Conservation (phyloP, 1,140 invertebrate genomes). For the Asobara japonica region DNA sequence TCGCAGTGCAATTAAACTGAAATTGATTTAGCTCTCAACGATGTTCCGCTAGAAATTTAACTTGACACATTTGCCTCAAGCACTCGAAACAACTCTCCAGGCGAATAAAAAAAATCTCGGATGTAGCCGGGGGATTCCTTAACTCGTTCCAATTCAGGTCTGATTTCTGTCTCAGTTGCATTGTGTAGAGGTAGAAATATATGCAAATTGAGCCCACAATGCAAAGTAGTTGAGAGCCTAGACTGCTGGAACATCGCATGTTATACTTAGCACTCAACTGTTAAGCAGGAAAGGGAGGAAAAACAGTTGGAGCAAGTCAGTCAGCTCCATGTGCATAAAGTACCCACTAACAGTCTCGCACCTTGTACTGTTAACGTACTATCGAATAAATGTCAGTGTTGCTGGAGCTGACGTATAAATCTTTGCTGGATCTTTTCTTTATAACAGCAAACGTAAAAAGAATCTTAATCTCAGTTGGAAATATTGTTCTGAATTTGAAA, state of each 20-base stretch:
- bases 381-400: neutral
- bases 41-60: neutral
- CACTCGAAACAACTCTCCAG: neutral
- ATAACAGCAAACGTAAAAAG: neutral
- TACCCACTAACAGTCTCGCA: neutral
- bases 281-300: neutral
- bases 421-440: neutral
- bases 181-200: constrained; percentile 41
- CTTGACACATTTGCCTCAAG: neutral
- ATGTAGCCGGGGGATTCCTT: neutral
- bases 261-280: constrained; percentile 27
- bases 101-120: neutral
- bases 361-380: neutral
- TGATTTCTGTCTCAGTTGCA: constrained; percentile 24
- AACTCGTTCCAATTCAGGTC: constrained; percentile 15
- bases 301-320: constrained; percentile 14
- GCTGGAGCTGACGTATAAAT: neutral
- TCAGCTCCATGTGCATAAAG: neutral
- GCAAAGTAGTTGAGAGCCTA: constrained; percentile 34
- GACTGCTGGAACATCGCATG: constrained; percentile 41
- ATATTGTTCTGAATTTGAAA: too few species aligned
- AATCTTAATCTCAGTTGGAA: too few species aligned
- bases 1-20: neutral
- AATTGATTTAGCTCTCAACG: neutral
- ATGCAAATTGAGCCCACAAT: constrained; percentile 48